Base-by-base conservation (phyloP, 2,113 vertebrate species). In the Vidua macroura region DNA sequence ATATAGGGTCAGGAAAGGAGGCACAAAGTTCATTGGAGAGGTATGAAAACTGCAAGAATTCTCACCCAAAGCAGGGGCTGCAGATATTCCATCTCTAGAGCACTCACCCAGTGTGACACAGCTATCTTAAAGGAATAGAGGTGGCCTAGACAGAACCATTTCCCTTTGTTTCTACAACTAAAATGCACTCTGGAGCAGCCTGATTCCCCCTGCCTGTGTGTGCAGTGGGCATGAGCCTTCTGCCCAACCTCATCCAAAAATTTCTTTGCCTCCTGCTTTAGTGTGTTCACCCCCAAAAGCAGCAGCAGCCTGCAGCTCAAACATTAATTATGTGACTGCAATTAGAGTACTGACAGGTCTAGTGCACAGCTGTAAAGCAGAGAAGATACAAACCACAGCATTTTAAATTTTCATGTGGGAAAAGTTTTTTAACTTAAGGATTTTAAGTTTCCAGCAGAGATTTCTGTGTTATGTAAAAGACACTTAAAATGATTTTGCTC, bases 181-280 rank as follows among this genome's bases (percentile, higher is more conserved):
- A 16, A 10, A 7, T 3, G 16, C 1, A 2, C 6, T 12, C 66
- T 17, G 25, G 23, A 74, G 2, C 46, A 63, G 27, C 1, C 4
- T 10, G 58, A 8, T 25, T 41, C 39, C 15, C 62, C 30, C 33
- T 48, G 41, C 15, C 60, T 44, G 3, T 16, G 5, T 22, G 9
- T 6, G 30, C 5, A 2, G 7, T 7, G 37, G 2, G 11, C 39
- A 22, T 10, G 13, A 17, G 27, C 22, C 48, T 69, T 31, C 31
- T 39, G 28, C 15, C 37, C 51, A 56, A 4, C 15, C 39, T 64
- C 44, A 20, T 60, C 21, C 46, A 69, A 80, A 66, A 23, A 13
- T 33, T 58, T 17, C 51, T 64, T 77, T 49, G 33, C 33, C 24
- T 60, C 37, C 44, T 49, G 41, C 56, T 72, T 60, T 28, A n/a